Percentiles rank a stretch among this genome's conserved stretches.
These are phyloP conservation scores for Empidonax traillii DNA, from an alignment of 2,113 vertebrate species.

Conservation along the genomic window DNA sequence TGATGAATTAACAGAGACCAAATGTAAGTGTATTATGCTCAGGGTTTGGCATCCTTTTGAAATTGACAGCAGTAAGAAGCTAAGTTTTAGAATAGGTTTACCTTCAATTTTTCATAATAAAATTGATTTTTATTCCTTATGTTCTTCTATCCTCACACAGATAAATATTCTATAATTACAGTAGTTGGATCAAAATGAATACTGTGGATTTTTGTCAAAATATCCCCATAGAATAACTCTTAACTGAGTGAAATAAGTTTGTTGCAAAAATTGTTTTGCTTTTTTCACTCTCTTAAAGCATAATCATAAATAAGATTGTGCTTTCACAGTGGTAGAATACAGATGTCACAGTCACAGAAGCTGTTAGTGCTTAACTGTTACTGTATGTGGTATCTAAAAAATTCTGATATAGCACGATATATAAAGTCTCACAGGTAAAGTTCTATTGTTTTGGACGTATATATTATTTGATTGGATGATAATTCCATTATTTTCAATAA, in stretches of 20 bases:
- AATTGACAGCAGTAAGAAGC: not conserved
- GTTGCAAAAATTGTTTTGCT: not conserved
- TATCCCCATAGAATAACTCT: not conserved
- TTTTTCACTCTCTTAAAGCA: not conserved
- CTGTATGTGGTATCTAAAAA: not conserved
- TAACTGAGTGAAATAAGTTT: not conserved
- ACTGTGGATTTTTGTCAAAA: not conserved
- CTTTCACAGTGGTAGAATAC: not conserved
- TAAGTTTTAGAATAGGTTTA: not conserved
- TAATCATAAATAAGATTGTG: not conserved
- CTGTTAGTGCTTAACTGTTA: not conserved
- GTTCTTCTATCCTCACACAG: slow-evolving; percentile 7
- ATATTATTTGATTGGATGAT: not conserved
- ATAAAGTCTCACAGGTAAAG: not conserved
- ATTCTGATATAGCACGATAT: not conserved
- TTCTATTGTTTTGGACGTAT: not conserved
- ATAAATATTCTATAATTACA: not conserved
- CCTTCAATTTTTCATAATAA: not conserved
- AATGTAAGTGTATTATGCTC: not conserved
- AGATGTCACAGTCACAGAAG: not conserved
- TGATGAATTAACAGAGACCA: not conserved
- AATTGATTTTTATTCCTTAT: not conserved
- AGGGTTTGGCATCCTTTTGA: not conserved
- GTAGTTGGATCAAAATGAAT: not conserved
- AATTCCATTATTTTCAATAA: not conserved